Conservation (phyloP, 2,113 vertebrate genomes). For the Trematomus loennbergii region DNA sequence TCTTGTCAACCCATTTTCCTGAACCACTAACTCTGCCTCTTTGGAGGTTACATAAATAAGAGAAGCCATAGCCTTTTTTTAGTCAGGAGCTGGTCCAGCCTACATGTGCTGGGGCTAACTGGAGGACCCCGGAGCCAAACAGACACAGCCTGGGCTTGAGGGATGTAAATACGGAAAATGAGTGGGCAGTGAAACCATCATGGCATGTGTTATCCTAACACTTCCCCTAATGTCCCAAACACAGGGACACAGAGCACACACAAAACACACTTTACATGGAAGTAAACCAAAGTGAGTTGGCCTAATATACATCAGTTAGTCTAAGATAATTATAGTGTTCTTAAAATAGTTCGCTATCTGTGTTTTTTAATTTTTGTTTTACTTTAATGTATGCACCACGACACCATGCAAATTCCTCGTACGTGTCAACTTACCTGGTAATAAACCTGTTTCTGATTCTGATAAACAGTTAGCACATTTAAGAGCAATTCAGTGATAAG, state of each 20-base stretch:
- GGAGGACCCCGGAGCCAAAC: slow-evolving; percentile 18
- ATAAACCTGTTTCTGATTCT: too few species aligned
- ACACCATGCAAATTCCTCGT: too few species aligned
- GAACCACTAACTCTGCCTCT: slow-evolving; percentile 18
- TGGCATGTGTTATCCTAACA: slow-evolving; percentile 17
- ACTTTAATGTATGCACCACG: too few species aligned
- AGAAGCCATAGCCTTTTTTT: neutral
- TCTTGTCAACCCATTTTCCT: slow-evolving; percentile 19
- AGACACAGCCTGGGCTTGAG: slow-evolving; percentile 1
- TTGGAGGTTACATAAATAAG: slow-evolving; percentile 14
- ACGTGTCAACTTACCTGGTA: too few species aligned
- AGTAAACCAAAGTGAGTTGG: slow-evolving; percentile 5
- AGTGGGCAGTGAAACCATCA: slow-evolving; percentile 13
- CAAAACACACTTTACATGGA: neutral
- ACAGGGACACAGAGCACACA: neutral
- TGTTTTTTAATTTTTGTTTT: too few species aligned
- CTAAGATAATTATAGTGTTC: neutral
- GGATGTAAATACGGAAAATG: neutral
- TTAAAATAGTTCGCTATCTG: too few species aligned
- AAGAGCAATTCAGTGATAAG: neutral
- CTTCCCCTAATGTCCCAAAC: slow-evolving; percentile 30
- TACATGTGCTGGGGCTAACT: slow-evolving; percentile 21
- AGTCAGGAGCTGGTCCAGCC: slow-evolving; percentile 10
- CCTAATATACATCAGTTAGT: neutral
- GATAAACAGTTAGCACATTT: neutral